phyloP scores from a whole-genome alignment of 2,113 vertebrate genomes.

The Oophaga pumilio region DNA sequence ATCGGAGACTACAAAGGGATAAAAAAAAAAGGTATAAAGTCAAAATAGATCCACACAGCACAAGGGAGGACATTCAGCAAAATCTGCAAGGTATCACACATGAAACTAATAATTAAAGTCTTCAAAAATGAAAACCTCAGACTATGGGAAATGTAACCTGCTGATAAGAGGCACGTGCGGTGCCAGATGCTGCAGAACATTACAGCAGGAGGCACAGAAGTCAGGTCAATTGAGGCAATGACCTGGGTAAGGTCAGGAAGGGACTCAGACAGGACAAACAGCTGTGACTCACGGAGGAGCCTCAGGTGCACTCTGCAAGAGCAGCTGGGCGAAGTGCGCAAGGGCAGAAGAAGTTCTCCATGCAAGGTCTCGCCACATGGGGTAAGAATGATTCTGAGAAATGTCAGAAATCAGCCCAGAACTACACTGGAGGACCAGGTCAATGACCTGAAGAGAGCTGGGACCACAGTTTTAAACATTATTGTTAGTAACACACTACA shows the following conservation, averaged over 20 bases:
- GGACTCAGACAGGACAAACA: background rate
- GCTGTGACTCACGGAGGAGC: background rate
- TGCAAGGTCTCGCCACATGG: background rate
- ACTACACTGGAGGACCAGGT: too few species aligned
- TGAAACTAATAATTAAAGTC: background rate
- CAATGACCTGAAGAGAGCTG: too few species aligned
- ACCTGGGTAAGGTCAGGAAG: background rate
- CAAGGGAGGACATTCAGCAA: background rate
- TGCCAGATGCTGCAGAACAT: constrained; percentile 12
- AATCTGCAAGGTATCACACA: background rate
- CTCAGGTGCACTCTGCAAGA: background rate
- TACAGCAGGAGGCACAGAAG: background rate
- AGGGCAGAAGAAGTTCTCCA: background rate
- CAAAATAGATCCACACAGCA: background rate
- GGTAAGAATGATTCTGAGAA: too few species aligned
- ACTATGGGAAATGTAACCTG: background rate
- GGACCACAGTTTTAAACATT: too few species aligned
- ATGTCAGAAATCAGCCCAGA: too few species aligned
- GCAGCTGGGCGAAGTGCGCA: background rate
- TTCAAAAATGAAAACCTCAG: background rate
- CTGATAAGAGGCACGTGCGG: background rate
- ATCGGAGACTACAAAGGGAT: too few species aligned
- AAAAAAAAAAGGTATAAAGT: background rate
- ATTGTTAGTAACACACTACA: too few species aligned
- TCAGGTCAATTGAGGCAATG: background rate